A percentile compares a stretch with the other conserved stretches of the same genome.
These are phyloP conservation scores for Odontomyia ornata DNA, from an alignment of 2,888 invertebrate genomes.

Conservation along the genomic window DNA sequence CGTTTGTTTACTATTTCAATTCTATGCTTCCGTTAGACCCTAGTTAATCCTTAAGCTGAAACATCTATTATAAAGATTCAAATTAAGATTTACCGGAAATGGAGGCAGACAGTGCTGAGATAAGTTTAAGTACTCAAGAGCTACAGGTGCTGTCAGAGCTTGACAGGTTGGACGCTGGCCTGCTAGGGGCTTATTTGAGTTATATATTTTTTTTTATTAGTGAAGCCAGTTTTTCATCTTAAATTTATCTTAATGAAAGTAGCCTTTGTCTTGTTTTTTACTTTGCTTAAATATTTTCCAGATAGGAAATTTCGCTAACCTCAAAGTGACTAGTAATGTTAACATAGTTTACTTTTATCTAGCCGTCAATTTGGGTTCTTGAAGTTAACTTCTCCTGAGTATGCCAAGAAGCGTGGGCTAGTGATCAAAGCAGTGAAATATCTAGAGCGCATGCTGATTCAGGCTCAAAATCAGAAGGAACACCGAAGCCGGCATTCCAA, in stretches of 20 bases:
- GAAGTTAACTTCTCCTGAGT: constrained; percentile 81
- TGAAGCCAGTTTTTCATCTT: constrained; percentile 14
- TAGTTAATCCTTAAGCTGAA: too few relatives aligned
- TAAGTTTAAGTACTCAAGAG: constrained; percentile 82
- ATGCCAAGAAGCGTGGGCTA: constrained; percentile 80
- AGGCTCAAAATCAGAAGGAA: constrained; percentile 74
- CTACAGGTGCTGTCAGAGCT: constrained; percentile 85
- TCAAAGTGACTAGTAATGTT: constrained; percentile 15
- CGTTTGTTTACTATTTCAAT: too few relatives aligned
- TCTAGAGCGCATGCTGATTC: constrained; percentile 84
- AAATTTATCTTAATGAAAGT: not conserved
- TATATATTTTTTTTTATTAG: too few relatives aligned
- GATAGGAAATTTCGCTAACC: not conserved
- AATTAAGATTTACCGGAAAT: too few relatives aligned
- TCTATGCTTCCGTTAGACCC: too few relatives aligned
- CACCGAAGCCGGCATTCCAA: constrained; percentile 39
- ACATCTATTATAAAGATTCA: too few relatives aligned
- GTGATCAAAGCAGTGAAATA: constrained; percentile 87
- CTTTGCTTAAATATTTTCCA: too few relatives aligned
- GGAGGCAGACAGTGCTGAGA: constrained; percentile 72
- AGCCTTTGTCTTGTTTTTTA: too few relatives aligned
- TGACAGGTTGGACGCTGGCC: constrained; percentile 74
- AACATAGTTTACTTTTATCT: constrained; percentile 55
- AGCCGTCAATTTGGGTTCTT: constrained; percentile 93
- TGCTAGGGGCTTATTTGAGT: too few relatives aligned